Evolutionary conservation across 2,113 vertebrate species (phyloP).

Genomic region (Etia nguti): DNA sequence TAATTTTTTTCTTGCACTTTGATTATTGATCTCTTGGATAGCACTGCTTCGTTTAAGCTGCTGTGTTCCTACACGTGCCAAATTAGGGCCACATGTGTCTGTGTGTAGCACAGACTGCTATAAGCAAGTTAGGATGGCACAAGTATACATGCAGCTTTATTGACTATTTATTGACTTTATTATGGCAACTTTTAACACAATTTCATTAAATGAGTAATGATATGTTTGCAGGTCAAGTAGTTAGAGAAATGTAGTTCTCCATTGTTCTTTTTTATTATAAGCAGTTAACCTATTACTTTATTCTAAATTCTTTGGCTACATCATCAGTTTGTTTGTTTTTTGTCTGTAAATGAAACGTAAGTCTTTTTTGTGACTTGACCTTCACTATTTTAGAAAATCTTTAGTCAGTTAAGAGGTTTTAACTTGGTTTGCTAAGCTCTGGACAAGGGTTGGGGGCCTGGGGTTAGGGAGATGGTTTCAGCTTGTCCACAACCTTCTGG

Average conservation of each 20-base stretch:
- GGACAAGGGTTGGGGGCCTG: background rate
- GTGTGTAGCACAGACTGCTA: background rate
- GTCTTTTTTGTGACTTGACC: background rate
- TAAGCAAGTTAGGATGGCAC: background rate
- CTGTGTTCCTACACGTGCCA: background rate
- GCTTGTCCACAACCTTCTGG: conserved; percentile 8
- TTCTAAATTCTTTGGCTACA: background rate
- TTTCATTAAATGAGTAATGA: background rate
- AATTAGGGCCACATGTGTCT: conserved; percentile 10
- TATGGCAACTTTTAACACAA: background rate
- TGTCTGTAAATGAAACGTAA: background rate
- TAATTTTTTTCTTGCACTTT: conserved; percentile 8
- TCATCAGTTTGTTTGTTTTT: background rate
- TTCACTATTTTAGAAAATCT: background rate
- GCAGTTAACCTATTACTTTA: background rate
- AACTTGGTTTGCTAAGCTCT: background rate
- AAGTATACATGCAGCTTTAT: background rate
- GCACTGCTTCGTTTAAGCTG: background rate
- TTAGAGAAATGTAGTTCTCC: background rate
- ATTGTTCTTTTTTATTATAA: background rate
- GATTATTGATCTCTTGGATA: conserved; percentile 38
- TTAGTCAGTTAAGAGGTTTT: background rate
- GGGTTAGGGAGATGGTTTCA: conserved; percentile 11
- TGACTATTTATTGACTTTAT: background rate
- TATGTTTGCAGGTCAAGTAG: background rate